phyloP scores from a whole-genome alignment of 2,113 vertebrate genomes.

The Clarias macrocephalus region DNA sequence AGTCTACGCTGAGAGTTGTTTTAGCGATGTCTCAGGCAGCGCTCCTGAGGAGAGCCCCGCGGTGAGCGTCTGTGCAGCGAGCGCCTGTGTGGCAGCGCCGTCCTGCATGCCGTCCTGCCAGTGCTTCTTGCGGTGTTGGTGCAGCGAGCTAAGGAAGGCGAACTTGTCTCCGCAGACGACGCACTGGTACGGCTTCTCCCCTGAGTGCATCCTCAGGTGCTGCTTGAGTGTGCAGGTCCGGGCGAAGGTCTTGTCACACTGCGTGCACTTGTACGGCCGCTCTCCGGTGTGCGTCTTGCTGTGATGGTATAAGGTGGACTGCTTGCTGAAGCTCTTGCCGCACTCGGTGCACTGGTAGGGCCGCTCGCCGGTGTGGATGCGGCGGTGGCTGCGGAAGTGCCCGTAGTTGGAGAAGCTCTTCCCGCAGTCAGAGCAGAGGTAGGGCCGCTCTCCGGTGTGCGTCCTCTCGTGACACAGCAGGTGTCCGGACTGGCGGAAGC shows the following conservation, averaged over 20 bases:
- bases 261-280: slow-evolving; percentile 22
- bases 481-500: neutral
- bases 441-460: slow-evolving; percentile 36
- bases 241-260: slow-evolving; percentile 33
- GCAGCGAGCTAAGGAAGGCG: slow-evolving; percentile 23
- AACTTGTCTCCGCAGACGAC: slow-evolving; percentile 23
- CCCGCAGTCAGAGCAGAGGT: slow-evolving; percentile 41
- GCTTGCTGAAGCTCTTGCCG: slow-evolving; percentile 25
- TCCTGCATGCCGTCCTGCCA: neutral
- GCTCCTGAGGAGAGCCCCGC: neutral
- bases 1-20: no score
- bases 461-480: slow-evolving; percentile 30
- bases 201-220: slow-evolving; percentile 38
- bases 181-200: slow-evolving; percentile 46
- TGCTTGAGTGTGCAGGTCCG: slow-evolving; percentile 23
- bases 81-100: neutral
- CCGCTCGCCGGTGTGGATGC: slow-evolving; percentile 35
- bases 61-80: neutral
- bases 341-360: slow-evolving; percentile 24
- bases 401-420: slow-evolving; percentile 37
- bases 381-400: slow-evolving; percentile 22
- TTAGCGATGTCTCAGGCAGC: neutral
- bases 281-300: slow-evolving; percentile 40
- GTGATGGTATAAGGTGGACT: slow-evolving; percentile 16
- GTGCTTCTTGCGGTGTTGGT: slow-evolving; percentile 34